Conservation (phyloP, 2,113 vertebrate genomes). For the Labrus mixtus region DNA sequence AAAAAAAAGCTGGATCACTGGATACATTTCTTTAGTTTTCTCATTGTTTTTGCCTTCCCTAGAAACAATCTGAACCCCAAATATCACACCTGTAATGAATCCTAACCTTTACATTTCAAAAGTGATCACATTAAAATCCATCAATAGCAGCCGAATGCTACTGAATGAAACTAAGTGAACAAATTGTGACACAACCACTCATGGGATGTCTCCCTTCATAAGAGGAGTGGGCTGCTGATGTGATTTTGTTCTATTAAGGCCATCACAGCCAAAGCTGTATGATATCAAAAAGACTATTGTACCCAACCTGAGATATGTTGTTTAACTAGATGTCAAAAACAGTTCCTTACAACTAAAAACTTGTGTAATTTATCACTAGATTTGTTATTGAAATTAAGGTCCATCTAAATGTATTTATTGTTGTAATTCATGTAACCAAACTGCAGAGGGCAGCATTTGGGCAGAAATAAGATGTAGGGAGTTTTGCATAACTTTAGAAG, state of each 20-base stretch:
- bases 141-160: not conserved
- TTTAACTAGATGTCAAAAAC: not conserved
- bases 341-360: not conserved
- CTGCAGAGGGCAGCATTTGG: slow-evolving; percentile 61
- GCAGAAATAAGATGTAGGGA: slow-evolving; percentile 16
- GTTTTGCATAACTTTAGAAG: slow-evolving; percentile 4
- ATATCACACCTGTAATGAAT: not conserved
- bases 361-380: not conserved
- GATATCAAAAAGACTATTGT: too few species aligned
- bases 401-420: not conserved
- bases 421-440: slow-evolving; percentile 18
- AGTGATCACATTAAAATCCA: too few species aligned
- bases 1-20: too few species aligned
- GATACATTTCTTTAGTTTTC: too few species aligned
- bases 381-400: not conserved
- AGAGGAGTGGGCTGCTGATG: too few species aligned
- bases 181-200: not conserved
- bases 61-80: too few species aligned
- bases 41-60: too few species aligned
- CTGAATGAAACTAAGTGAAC: not conserved
- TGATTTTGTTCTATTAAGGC: not conserved
- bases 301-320: too few species aligned
- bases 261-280: too few species aligned
- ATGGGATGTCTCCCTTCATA: too few species aligned
- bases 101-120: too few species aligned